Evolutionary conservation across 1,140 invertebrate genomes (phyloP), one percentile per base, ranked within the genome.

Genomic region (Drosophila sulfurigaster): DNA sequence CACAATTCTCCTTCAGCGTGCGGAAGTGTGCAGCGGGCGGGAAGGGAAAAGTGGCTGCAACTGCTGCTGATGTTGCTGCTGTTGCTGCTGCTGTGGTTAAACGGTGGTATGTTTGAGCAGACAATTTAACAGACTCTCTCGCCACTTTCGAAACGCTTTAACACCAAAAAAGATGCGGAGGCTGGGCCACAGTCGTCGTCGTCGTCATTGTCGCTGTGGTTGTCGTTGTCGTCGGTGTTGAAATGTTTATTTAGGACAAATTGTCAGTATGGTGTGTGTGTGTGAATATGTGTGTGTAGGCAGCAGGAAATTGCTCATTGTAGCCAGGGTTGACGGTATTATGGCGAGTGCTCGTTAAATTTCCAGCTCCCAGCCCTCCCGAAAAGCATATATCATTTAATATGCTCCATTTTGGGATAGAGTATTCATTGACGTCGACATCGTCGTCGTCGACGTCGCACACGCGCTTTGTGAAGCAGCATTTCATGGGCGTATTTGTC

Each of bases 191-290:
- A 64, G 45, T 57, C 32, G 10, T 60, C 41, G 46, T 62, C 38
- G 59, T 60, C 35, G 35, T 38, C 51, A 49, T 65, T 28, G 62
- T 58, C 59, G 57, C 46, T 52, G 35, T 38, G 7, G 35, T 51
- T 52, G 73, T 41, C 45, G 79, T 75, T 46, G 75, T 73, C 57
- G 67, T 64, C 66, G 77, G 66, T 86, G 87, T 74, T 91, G 75
- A 88, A 91, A 91, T 91, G 88, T 91, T 91, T 91, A 91, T 88
- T 91, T 91, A 91, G 88, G 88, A 91, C 83, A 83, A 88, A 91
- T 91, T 91, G 82, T 81, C 81, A 59, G 68, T 49, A 49, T 57
- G 28, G 38, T 62, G 38, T 28, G 45, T 32, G 32, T 62, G 32
- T 41, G 58, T 46, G 38, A 82, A 71, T 77, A 67, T 35, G 54